A percentile compares a stretch with the other conserved stretches of the same genome.
These are phyloP conservation scores for Tinamus major DNA, from an alignment of 2,797 vertebrate species.

Conservation along the genomic window DNA sequence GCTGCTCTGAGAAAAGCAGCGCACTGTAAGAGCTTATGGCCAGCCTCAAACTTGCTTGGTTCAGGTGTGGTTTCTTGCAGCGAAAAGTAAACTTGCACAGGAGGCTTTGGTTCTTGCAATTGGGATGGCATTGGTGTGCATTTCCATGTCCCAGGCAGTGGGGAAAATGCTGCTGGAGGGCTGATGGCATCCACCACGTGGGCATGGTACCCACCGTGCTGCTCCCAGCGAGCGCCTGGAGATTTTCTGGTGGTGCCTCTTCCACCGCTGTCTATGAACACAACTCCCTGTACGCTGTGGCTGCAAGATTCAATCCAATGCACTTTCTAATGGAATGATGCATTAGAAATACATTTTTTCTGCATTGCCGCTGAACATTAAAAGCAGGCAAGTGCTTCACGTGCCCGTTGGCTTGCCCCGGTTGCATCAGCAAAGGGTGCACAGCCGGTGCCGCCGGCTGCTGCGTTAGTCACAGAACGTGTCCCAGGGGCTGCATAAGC, in stretches of 20 bases:
- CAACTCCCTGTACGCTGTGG: accelerated
- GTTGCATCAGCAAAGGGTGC: not conserved
- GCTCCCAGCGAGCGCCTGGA: not conserved
- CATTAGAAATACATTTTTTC: not conserved
- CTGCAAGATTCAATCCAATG: not conserved
- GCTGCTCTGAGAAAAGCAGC: not conserved
- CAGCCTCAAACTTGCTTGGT: accelerated
- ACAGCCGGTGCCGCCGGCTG: not conserved
- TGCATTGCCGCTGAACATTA: not conserved
- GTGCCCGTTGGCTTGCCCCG: not conserved
- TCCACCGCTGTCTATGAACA: not conserved
- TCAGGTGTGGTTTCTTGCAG: not conserved
- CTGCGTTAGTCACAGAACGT: not conserved
- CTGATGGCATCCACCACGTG: not conserved
- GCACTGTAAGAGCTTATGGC: not conserved
- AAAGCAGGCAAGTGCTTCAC: not conserved
- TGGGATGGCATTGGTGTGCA: accelerated
- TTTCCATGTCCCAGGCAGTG: not conserved
- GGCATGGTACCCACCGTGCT: not conserved
- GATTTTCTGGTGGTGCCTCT: not conserved
- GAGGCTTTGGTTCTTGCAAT: not conserved
- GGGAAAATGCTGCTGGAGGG: not conserved
- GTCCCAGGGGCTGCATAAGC: not conserved
- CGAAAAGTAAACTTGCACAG: not conserved
- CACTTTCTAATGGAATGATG: accelerated